Percentiles rank a stretch among this genome's conserved stretches.
These are phyloP conservation scores for Phalloptychus januarius DNA, from an alignment of 2,797 vertebrate genomes.

Conservation along the genomic window DNA sequence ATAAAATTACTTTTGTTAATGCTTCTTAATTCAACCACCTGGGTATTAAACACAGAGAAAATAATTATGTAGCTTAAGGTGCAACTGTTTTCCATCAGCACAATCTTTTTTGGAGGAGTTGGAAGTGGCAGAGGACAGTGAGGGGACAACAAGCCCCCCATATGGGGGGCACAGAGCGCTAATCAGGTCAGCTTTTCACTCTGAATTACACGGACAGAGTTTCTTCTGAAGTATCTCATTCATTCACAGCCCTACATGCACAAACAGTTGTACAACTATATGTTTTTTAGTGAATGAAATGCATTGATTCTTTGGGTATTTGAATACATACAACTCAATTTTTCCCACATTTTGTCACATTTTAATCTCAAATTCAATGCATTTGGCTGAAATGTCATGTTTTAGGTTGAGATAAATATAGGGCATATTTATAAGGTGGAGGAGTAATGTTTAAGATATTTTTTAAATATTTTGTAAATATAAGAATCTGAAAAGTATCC, in stretches of 20 bases:
- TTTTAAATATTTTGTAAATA: background rate
- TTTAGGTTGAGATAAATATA: background rate
- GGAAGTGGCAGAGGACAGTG: background rate
- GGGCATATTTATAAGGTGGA: background rate
- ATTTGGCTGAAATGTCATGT: background rate
- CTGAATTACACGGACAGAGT: conserved; percentile 1
- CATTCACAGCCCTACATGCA: background rate
- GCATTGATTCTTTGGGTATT: background rate
- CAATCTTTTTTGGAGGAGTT: background rate
- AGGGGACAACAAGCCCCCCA: background rate
- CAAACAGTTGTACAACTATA: background rate
- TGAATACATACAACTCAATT: background rate
- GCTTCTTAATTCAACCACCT: background rate
- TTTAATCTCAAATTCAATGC: background rate
- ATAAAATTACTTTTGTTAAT: background rate
- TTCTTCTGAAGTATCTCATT: background rate
- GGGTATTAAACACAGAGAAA: background rate
- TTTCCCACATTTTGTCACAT: background rate
- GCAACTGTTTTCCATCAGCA: background rate
- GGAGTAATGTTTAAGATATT: background rate
- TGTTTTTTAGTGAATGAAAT: background rate
- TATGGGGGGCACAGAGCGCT: background rate
- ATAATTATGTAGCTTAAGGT: background rate
- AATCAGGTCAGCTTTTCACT: conserved; percentile 3
- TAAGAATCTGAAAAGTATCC: background rate